Evolutionary conservation across 1,140 invertebrate species (phyloP).

Genomic region (Protaetia brevitarsis): DNA sequence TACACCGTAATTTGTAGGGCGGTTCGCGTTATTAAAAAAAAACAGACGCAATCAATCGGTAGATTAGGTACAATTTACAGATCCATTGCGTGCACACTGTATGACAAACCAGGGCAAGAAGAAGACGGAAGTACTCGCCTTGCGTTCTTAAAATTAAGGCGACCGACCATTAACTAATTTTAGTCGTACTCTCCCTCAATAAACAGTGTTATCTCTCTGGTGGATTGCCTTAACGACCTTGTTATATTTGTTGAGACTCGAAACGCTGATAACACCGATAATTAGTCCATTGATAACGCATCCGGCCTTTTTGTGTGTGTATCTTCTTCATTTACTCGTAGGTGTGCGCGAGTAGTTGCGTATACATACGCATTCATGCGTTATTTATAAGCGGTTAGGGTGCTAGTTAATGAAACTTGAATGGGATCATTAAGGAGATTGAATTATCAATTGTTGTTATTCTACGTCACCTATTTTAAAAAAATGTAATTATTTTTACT

Average conservation of each 20-base stretch:
- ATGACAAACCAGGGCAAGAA: background rate
- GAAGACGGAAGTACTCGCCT: background rate
- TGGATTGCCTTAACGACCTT: constrained; percentile 17
- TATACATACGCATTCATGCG: background rate
- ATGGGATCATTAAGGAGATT: constrained; percentile 11
- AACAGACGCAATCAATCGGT: too few relatives aligned
- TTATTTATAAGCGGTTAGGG: constrained; percentile 9
- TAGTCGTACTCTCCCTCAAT: constrained; percentile 9
- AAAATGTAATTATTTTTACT: too few relatives aligned
- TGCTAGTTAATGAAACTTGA: too few relatives aligned
- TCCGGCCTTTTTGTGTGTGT: constrained; percentile 1
- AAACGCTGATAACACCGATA: constrained; percentile 11
- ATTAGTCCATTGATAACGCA: constrained; percentile 17
- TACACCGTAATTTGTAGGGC: too few relatives aligned
- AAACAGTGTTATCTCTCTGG: constrained; percentile 11
- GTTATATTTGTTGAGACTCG: constrained; percentile 16
- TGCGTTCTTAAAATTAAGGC: constrained; percentile 2
- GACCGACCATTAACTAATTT: constrained; percentile 14
- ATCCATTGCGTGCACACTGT: background rate
- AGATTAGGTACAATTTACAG: too few relatives aligned
- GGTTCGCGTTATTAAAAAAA: too few relatives aligned
- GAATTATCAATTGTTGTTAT: constrained; percentile 17
- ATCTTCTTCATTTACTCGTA: background rate
- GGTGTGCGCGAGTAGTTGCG: background rate
- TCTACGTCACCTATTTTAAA: too few relatives aligned